phyloP scores from a whole-genome alignment of 2,888 invertebrate genomes.

The Agrilus cyanescens region DNA sequence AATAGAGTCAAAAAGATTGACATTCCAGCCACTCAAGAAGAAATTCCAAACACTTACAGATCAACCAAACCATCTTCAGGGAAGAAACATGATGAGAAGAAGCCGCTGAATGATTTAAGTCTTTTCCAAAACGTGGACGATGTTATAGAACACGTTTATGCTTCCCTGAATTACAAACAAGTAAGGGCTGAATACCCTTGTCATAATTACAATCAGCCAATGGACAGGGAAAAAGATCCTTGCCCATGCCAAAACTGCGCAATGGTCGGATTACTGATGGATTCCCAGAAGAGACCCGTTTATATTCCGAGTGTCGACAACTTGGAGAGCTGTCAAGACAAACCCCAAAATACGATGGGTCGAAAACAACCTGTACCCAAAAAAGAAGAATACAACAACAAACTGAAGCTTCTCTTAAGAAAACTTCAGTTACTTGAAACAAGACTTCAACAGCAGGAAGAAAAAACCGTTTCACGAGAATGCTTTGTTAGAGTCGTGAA shows the following conservation, averaged over 20 bases:
- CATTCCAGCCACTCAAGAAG: too few species aligned
- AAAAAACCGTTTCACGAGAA: slow-evolving; percentile 29
- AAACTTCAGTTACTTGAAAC: slow-evolving; percentile 25
- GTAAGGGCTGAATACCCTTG: too few species aligned
- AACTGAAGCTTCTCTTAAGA: slow-evolving; percentile 2
- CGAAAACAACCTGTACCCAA: background rate
- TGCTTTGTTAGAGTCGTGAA: slow-evolving; percentile 32
- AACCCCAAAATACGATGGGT: background rate
- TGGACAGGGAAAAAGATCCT: slow-evolving; percentile 22
- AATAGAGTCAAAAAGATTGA: background rate
- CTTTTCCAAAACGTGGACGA: too few species aligned
- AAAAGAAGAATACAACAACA: background rate
- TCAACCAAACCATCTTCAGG: too few species aligned
- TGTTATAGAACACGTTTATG: too few species aligned
- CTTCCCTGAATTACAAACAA: too few species aligned
- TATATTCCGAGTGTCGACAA: background rate
- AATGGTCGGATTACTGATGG: slow-evolving; percentile 28
- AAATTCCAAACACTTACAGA: too few species aligned
- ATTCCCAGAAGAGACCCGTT: slow-evolving; percentile 31
- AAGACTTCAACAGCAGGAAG: slow-evolving; percentile 28
- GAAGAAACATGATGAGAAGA: too few species aligned
- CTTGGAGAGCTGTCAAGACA: background rate
- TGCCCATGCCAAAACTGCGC: slow-evolving; percentile 33
- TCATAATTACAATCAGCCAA: too few species aligned
- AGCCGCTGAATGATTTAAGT: too few species aligned